These are phyloP conservation scores for Illadopsis cleaveri DNA, from an alignment of 2,113 vertebrate genomes.

Conservation along the genomic window DNA sequence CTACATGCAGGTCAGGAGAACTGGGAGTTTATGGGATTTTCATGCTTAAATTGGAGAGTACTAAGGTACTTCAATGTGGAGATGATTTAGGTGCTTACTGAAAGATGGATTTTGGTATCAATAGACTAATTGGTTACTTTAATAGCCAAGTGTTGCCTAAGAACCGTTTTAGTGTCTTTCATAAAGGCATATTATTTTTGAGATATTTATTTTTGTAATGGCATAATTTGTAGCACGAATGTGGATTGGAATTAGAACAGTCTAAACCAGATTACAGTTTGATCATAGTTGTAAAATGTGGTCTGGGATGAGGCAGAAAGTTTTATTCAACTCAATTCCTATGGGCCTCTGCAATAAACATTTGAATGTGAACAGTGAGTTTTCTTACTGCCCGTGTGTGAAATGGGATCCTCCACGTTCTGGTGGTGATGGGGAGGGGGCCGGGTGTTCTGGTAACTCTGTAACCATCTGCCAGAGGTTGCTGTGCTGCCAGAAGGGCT, in stretches of 20 bases:
- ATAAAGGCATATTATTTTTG: neutral
- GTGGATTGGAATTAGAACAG: neutral
- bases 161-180: neutral
- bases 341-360: neutral
- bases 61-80: neutral
- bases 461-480: neutral
- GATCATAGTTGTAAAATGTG: neutral
- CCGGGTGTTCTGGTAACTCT: accelerated
- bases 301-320: neutral
- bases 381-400: neutral
- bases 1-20: neutral
- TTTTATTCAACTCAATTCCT: neutral
- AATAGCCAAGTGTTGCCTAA: neutral
- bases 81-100: neutral
- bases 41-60: neutral
- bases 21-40: neutral
- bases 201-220: neutral
- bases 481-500: neutral
- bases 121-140: neutral
- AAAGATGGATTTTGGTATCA: neutral
- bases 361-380: neutral
- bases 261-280: neutral
- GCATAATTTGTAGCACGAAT: neutral
- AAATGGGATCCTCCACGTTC: neutral
- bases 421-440: neutral